phyloP scores from a whole-genome alignment of 2,113 vertebrate genomes.

The Sinosuthora webbiana region DNA sequence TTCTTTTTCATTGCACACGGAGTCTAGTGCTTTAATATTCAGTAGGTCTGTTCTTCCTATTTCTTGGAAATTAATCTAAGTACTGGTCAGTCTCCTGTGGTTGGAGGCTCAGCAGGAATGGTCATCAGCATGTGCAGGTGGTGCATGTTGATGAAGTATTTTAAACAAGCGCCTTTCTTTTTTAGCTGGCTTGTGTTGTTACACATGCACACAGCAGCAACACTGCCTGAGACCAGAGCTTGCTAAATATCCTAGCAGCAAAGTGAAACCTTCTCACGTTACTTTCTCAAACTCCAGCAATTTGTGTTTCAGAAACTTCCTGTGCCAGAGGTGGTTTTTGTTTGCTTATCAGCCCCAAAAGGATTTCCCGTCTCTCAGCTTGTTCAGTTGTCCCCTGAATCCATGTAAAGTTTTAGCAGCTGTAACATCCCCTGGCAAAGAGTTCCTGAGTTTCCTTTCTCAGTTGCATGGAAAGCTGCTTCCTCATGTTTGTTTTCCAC shows the following conservation, averaged over 20 bases:
- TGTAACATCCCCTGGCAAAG: neutral
- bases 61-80: neutral
- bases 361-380: conserved; percentile 21
- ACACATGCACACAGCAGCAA: neutral
- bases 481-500: conserved; percentile 41
- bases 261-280: neutral
- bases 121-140: neutral
- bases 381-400: conserved; percentile 42
- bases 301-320: conserved; percentile 41
- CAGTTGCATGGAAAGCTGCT: neutral
- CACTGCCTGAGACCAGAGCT: neutral
- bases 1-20: neutral
- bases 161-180: neutral
- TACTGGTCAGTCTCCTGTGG: neutral
- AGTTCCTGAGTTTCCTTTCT: conserved; percentile 44
- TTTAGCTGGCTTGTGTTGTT: neutral
- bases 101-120: neutral
- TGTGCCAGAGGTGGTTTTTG: neutral
- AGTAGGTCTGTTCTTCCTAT: neutral
- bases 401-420: conserved; percentile 32
- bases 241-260: neutral
- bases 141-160: neutral
- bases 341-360: conserved; percentile 21
- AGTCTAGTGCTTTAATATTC: neutral
- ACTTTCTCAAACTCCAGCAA: neutral